Evolutionary conservation across 1,140 invertebrate species (phyloP).

Genomic region (Ceratosolen solmsi): DNA sequence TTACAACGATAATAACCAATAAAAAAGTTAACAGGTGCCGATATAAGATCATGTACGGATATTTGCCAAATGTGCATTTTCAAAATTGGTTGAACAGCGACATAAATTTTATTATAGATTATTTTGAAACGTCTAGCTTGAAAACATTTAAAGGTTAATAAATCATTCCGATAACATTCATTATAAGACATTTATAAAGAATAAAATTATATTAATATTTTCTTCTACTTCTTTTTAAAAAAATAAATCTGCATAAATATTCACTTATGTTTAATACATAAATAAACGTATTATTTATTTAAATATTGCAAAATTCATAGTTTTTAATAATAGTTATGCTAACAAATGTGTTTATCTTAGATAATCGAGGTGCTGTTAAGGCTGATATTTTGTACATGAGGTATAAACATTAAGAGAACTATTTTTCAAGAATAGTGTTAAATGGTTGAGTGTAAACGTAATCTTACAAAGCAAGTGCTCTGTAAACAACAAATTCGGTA

Average conservation of each 20-base stretch:
- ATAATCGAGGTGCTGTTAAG: too few species aligned
- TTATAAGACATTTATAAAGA: too few species aligned
- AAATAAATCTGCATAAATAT: too few species aligned
- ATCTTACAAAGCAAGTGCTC: neutral
- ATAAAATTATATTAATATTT: neutral
- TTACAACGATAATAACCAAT: neutral
- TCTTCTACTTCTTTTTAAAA: too few species aligned
- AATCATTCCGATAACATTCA: too few species aligned
- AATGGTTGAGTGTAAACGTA: neutral
- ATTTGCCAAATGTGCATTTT: neutral
- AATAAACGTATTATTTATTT: too few species aligned
- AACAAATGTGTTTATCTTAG: too few species aligned
- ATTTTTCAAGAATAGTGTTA: too few species aligned
- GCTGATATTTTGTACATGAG: too few species aligned
- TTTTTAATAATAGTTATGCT: too few species aligned
- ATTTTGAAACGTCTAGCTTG: neutral
- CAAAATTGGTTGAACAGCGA: neutral
- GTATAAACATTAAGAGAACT: too few species aligned
- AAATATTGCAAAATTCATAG: neutral
- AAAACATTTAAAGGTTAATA: neutral
- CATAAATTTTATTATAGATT: neutral
- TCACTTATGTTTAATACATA: too few species aligned
- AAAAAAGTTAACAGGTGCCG: neutral
- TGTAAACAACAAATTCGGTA: constrained; percentile 28
- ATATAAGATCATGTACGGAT: neutral